Conservation (phyloP, 2,797 vertebrate species). For the Potorous gilbertii region DNA sequence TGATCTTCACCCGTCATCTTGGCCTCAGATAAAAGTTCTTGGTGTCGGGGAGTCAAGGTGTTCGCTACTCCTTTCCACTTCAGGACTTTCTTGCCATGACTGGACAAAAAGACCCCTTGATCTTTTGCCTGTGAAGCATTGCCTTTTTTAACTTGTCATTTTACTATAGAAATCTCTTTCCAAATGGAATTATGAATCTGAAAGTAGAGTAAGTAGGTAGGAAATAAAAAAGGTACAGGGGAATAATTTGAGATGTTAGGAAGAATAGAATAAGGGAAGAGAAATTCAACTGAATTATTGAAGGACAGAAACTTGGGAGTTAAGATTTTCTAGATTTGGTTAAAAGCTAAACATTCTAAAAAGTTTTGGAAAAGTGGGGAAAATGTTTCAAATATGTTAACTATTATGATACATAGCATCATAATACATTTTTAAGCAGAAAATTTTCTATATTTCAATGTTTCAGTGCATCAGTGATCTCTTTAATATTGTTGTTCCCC, state of each 20-base stretch:
- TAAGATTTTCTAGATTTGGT: slow-evolving; percentile 40
- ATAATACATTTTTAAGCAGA: slow-evolving; percentile 13
- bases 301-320: slow-evolving; percentile 19
- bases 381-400: slow-evolving; percentile 20
- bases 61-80: background rate
- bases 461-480: background rate
- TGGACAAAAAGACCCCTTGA: background rate
- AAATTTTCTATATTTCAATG: background rate
- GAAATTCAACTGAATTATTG: slow-evolving; percentile 10
- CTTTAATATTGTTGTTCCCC: no score
- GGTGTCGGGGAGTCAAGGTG: background rate
- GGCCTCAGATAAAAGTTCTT: background rate
- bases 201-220: slow-evolving; percentile 21
- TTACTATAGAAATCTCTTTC: slow-evolving; percentile 1
- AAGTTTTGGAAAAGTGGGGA: slow-evolving; percentile 42
- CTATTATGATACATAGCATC: slow-evolving; percentile 6
- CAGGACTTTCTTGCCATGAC: background rate
- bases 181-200: slow-evolving; percentile 4
- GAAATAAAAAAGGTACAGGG: slow-evolving; percentile 4
- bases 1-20: background rate
- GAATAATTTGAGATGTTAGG: slow-evolving; percentile 22
- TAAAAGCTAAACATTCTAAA: slow-evolving; percentile 32
- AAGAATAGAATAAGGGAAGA: background rate
- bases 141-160: slow-evolving; percentile 41
- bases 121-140: background rate